A percentile compares a stretch with the other conserved stretches of the same genome.
Conservation (phyloP, 2,888 invertebrate genomes). For the Eilema caniola region DNA sequence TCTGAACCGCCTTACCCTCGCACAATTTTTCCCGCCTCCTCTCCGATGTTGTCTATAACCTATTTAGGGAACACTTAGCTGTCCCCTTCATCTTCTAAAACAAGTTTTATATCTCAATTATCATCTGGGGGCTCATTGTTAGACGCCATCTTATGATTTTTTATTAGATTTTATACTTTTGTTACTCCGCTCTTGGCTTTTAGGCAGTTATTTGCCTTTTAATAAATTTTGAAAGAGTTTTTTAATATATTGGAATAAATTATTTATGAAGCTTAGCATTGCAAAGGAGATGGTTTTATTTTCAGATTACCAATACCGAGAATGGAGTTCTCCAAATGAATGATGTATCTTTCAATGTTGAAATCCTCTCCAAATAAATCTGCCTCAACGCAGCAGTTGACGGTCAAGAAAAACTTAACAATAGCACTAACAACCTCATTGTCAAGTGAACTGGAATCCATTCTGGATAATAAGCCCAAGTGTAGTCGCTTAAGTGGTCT, state of each 20-base stretch:
- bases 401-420: neutral
- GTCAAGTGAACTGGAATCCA: neutral
- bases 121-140: conserved; percentile 27
- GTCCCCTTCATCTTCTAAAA: conserved; percentile 37
- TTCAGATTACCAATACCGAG: neutral
- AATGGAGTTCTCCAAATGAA: neutral
- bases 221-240: neutral
- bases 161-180: conserved; percentile 32
- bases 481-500: conserved; percentile 17
- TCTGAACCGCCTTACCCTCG: conserved; percentile 10
- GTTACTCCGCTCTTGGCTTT: conserved; percentile 14
- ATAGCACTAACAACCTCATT: neutral
- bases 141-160: conserved; percentile 23
- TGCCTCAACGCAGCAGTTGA: too few relatives aligned
- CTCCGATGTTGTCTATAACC: conserved; percentile 26
- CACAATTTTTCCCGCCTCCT: conserved; percentile 17
- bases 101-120: conserved; percentile 31
- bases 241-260: neutral
- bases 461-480: neutral
- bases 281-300: neutral
- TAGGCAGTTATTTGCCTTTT: neutral
- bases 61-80: conserved; percentile 26
- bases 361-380: neutral
- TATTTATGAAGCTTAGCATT: neutral
- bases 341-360: neutral